Evolutionary conservation across 2,888 invertebrate species (phyloP).

Genomic region (Prenolepis imparis): DNA sequence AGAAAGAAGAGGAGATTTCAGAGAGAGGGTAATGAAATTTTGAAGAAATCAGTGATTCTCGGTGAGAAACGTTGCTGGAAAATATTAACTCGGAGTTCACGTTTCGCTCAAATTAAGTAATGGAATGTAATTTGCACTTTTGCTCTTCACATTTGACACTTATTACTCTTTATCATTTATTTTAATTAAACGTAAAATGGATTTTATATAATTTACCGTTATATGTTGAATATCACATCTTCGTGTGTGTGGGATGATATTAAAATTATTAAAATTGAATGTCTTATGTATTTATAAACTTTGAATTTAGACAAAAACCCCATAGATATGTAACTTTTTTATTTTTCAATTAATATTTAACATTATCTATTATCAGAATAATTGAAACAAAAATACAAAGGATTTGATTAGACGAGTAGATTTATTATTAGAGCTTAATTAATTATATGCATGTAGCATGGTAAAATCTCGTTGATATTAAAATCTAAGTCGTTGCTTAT

Average conservation of each 20-base stretch:
- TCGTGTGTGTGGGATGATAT: neutral
- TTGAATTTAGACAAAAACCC: neutral
- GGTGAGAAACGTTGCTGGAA: conserved; percentile 37
- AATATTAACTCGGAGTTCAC: conserved; percentile 45
- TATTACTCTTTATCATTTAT: conserved; percentile 21
- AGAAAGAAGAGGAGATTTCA: conserved; percentile 2
- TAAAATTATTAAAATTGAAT: neutral
- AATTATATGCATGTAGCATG: neutral
- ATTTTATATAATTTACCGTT: conserved; percentile 8
- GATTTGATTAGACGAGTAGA: neutral
- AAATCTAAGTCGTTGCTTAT: conserved; percentile 20
- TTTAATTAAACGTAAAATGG: conserved; percentile 27
- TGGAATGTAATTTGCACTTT: conserved; percentile 49
- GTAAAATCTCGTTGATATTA: conserved; percentile 31
- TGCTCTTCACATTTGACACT: conserved; percentile 25
- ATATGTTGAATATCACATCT: neutral
- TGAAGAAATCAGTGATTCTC: conserved; percentile 46
- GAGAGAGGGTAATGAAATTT: conserved; percentile 51
- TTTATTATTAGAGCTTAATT: neutral
- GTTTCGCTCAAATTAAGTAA: conserved; percentile 52
- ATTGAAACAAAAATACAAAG: neutral
- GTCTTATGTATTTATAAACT: neutral
- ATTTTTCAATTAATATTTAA: neutral
- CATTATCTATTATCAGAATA: neutral
- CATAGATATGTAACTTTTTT: neutral